Base-by-base conservation (phyloP, 2,888 invertebrate species). In the Petrophora chlorosata region DNA sequence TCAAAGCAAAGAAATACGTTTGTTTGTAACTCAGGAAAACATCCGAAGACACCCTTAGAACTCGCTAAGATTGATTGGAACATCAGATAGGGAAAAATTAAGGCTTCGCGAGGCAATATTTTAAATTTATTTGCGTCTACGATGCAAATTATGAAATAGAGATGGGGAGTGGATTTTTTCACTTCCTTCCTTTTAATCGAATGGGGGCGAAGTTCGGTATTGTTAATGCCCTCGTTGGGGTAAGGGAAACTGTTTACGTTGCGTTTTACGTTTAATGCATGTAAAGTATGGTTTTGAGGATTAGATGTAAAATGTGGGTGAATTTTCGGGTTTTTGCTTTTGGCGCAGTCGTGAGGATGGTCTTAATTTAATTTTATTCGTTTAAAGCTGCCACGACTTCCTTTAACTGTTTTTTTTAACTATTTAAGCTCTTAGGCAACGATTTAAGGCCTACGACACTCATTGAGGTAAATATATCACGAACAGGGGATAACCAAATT, bases 121-220 rank as follows among this genome's bases (percentile, higher is more conserved):
- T 85, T 80, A 87, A 86, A 87, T 85, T 87, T 88, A 87, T 87
- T 86, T 88, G 81, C 84, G 79, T 84, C 82, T 82, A 76, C 84
- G 74, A 88, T 88, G 88, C 87, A 88, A 88, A 88, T 88, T 87
- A 85, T 87, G 86, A 83, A 85, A 86, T 84, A 84, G 84, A 86
- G 85, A 78, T 76, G 73, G 82, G 82, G 81, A 66, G 76, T 56
- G 36, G 26, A 69, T 73, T 78, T 79, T 76, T 78, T 76, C n/a
- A 75, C 78, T 82, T 78, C 70, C 71, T 71, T 74, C 72, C 67
- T 75, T 73, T 73, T 82, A 83, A 85, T 85, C 85, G 84, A 82
- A 83, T 82, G 70, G 85, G 86, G 86, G n/a, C 38, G 43, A 78
- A 78, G 72, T 66, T 9, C 33, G 39, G 73, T 66, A 79, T 85